Percentiles rank a stretch among this genome's conserved stretches.
Evolutionary conservation across 2,797 vertebrate genomes (phyloP).

Genomic region (Chaenodraco wilsoni): DNA sequence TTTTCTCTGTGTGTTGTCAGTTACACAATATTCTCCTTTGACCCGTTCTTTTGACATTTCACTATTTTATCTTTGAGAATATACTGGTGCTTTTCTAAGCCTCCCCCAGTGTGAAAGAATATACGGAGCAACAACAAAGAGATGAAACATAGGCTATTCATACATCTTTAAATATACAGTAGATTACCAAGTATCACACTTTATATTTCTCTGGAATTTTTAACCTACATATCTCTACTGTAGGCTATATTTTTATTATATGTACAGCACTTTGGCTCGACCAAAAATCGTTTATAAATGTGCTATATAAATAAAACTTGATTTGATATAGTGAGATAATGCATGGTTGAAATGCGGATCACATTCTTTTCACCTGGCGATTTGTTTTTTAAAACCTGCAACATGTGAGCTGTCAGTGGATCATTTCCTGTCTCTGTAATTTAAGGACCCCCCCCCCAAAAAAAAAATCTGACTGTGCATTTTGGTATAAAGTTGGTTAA

Average conservation of each 20-base stretch:
- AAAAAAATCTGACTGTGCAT: background rate
- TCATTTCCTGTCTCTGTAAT: background rate
- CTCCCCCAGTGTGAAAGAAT: conserved; percentile 3
- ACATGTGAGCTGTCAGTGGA: background rate
- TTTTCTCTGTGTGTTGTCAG: conserved; percentile 35
- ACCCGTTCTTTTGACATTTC: conserved; percentile 20
- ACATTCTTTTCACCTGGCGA: background rate
- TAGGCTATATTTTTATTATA: no score
- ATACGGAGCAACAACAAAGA: background rate
- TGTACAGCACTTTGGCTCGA: no score
- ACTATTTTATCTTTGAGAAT: conserved; percentile 24
- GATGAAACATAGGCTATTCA: background rate
- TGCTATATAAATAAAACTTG: no score
- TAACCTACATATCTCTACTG: background rate
- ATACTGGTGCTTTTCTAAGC: conserved; percentile 9
- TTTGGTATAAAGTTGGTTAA: background rate
- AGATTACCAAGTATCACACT: conserved; percentile 6
- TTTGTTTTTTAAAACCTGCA: background rate
- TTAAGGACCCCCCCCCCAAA: background rate
- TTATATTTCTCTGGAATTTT: conserved; percentile 6
- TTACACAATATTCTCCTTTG: conserved; percentile 28
- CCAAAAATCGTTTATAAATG: no score
- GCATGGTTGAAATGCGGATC: background rate
- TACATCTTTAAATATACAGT: conserved; percentile 11
- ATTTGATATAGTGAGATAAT: background rate